Percentiles rank a stretch among this genome's conserved stretches.
Evolutionary conservation across 2,888 invertebrate species (phyloP).

Genomic region (Bombyx huttoni): DNA sequence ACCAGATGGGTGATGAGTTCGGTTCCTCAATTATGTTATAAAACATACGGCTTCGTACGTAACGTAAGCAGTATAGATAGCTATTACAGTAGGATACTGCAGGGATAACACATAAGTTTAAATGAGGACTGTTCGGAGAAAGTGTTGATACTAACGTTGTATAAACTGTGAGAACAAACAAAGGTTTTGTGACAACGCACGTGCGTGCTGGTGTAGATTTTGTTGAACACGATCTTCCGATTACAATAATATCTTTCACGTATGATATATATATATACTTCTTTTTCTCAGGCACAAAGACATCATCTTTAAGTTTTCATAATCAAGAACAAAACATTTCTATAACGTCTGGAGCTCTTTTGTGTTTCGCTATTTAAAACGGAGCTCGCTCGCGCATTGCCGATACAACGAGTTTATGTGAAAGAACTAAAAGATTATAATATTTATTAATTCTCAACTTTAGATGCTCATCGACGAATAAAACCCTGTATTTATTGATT

Average conservation of each 20-base stretch:
- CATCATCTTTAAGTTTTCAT: not conserved
- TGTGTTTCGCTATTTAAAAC: constrained; percentile 1
- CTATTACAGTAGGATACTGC: not conserved
- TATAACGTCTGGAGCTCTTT: not conserved
- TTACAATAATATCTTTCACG: constrained; percentile 16
- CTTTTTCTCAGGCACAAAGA: constrained; percentile 1
- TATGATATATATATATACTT: not conserved
- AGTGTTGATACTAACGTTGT: not conserved
- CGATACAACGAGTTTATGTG: no score
- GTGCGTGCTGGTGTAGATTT: constrained; percentile 41
- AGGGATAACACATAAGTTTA: not conserved
- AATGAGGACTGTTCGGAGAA: not conserved
- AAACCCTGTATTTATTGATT: no score
- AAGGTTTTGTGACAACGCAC: constrained; percentile 42
- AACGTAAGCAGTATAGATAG: no score
- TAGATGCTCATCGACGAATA: no score
- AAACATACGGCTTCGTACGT: no score
- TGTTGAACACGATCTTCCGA: constrained; percentile 10
- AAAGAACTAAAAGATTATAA: no score
- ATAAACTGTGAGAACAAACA: constrained; percentile 16
- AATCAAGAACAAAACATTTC: not conserved
- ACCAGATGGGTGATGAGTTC: no score
- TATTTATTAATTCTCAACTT: no score
- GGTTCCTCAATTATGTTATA: no score
- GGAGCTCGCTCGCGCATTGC: not conserved